phyloP scores from a whole-genome alignment of 2,888 invertebrate species.

The Orthonychiurus folsomi region DNA sequence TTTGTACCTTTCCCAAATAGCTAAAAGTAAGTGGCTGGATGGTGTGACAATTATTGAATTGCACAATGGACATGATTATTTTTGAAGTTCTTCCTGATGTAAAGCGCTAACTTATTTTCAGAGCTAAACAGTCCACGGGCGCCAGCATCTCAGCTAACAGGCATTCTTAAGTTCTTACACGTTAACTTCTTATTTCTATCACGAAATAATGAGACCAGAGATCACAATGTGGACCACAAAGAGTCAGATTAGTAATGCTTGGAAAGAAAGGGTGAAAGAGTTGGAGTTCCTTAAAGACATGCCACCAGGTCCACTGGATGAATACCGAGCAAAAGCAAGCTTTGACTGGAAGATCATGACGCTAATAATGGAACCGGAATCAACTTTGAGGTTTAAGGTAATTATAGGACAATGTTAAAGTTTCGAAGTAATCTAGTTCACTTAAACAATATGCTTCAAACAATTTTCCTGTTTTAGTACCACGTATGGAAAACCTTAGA shows the following conservation, averaged over 20 bases:
- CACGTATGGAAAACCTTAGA: conserved; percentile 53
- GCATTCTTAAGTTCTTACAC: no score
- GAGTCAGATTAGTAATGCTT: neutral
- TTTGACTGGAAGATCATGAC: conserved; percentile 83
- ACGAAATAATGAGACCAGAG: neutral
- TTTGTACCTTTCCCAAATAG: no score
- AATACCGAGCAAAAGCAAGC: conserved; percentile 64
- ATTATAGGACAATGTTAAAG: no score
- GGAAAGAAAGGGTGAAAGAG: neutral
- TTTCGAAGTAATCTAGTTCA: neutral
- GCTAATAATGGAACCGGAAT: conserved; percentile 67
- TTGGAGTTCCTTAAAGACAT: conserved; percentile 23
- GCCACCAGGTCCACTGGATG: conserved; percentile 61
- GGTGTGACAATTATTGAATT: no score
- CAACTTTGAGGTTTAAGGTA: conserved; percentile 68
- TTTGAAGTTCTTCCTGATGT: no score
- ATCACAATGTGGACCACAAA: neutral
- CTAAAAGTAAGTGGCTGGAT: no score
- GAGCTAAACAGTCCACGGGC: no score
- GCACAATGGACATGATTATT: no score
- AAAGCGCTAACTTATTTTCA: no score
- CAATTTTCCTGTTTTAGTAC: conserved; percentile 44
- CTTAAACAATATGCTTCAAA: neutral
- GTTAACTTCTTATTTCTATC: no score
- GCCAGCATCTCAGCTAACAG: no score